A percentile compares a stretch with the other conserved stretches of the same genome.
Evolutionary conservation across 1,140 invertebrate genomes (phyloP).

Genomic region (Papilio dardanus): DNA sequence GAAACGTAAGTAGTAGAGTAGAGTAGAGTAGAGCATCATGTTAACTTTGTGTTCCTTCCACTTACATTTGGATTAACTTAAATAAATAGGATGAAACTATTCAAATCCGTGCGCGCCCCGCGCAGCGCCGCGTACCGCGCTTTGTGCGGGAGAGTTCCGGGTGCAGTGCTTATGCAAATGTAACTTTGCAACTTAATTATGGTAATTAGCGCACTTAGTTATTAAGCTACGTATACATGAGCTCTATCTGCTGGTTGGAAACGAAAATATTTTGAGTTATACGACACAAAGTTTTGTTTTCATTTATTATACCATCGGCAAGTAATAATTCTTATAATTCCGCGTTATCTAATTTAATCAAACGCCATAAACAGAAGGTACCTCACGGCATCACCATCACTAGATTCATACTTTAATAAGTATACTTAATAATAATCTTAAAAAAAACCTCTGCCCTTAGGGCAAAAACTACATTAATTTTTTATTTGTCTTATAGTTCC

Average conservation of each 20-base stretch:
- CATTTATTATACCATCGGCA: neutral
- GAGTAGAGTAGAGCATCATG: neutral
- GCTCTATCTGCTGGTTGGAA: neutral
- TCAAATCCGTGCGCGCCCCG: neutral
- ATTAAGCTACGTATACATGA: neutral
- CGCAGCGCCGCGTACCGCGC: neutral
- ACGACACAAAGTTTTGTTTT: neutral
- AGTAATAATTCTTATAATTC: neutral
- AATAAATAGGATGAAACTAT: conserved; percentile 16
- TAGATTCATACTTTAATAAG: no score
- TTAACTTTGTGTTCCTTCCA: neutral
- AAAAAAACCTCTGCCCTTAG: no score
- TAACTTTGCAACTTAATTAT: conserved; percentile 24
- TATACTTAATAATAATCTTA: no score
- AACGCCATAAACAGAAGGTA: neutral
- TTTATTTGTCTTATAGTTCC: no score
- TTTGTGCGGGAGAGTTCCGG: neutral
- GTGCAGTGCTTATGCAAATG: conserved; percentile 21
- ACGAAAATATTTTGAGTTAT: neutral
- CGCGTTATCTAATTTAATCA: neutral
- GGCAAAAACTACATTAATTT: no score
- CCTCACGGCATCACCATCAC: no score
- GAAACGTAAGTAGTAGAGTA: neutral
- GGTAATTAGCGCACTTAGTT: conserved; percentile 23
- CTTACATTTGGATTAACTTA: conserved; percentile 19